Conservation (phyloP, 2,888 invertebrate genomes). For the Epinotia demarniana region DNA sequence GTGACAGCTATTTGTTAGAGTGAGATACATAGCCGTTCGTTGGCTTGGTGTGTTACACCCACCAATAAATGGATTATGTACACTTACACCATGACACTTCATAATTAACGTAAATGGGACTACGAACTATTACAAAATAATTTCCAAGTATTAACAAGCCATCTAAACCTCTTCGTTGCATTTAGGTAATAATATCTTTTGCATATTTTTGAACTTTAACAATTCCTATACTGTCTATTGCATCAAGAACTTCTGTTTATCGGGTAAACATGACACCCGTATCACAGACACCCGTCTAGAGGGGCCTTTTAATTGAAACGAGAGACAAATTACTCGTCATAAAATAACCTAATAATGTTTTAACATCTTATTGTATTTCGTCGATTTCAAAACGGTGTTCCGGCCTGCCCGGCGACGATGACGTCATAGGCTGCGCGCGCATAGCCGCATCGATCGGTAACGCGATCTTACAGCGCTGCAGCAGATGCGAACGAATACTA, state of each 20-base stretch:
- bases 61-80: too few relatives aligned
- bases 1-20: too few relatives aligned
- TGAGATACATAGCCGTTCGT: too few relatives aligned
- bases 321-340: slow-evolving; percentile 26
- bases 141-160: too few relatives aligned
- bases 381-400: slow-evolving; percentile 64
- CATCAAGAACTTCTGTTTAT: background rate
- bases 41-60: too few relatives aligned
- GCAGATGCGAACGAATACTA: slow-evolving; percentile 6
- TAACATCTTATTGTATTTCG: slow-evolving; percentile 44
- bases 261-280: background rate
- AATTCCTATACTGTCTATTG: background rate
- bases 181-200: background rate
- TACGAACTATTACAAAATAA: too few relatives aligned
- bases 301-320: slow-evolving; percentile 13
- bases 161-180: too few relatives aligned
- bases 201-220: background rate
- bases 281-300: background rate
- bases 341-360: slow-evolving; percentile 35
- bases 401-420: slow-evolving; percentile 73
- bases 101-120: too few relatives aligned
- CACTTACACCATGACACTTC: background rate
- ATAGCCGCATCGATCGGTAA: slow-evolving; percentile 73
- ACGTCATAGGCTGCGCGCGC: slow-evolving; percentile 81
- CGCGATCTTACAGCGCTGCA: slow-evolving; percentile 69